These are phyloP conservation scores for Ifrita kowaldi DNA, from an alignment of 2,113 vertebrate genomes.

Conservation along the genomic window DNA sequence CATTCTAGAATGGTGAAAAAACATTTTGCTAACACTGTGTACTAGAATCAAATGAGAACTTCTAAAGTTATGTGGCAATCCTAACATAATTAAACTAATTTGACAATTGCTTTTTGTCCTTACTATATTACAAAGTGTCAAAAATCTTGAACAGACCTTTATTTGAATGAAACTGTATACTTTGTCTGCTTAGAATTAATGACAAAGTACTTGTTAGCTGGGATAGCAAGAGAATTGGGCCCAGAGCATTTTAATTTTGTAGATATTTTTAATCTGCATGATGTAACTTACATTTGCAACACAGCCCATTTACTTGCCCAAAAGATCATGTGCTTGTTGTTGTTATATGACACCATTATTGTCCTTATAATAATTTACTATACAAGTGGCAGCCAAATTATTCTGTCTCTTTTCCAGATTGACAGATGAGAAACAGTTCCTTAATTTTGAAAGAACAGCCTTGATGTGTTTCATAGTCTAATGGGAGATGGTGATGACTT, in stretches of 20 bases:
- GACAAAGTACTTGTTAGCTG: not conserved
- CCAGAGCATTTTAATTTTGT: not conserved
- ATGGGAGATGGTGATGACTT: not conserved
- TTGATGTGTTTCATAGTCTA: conserved; percentile 22
- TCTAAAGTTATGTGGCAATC: not conserved
- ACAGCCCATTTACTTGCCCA: not conserved
- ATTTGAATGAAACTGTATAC: not conserved
- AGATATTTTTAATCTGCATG: not conserved
- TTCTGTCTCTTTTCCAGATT: conserved; percentile 55
- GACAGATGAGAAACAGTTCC: conserved; percentile 36
- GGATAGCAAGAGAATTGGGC: not conserved
- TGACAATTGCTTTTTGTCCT: not conserved
- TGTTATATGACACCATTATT: not conserved
- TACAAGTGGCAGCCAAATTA: conserved; percentile 52
- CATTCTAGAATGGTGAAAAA: not conserved
- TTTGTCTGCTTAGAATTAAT: not conserved
- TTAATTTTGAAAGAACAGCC: conserved; percentile 49
- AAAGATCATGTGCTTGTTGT: not conserved
- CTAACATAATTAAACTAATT: not conserved
- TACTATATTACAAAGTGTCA: not conserved
- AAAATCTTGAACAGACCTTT: not conserved
- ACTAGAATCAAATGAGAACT: not conserved
- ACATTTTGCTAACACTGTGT: not conserved
- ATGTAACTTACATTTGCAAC: not conserved
- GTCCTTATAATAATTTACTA: conserved; percentile 2